Percentiles rank a stretch among this genome's conserved stretches.
Conservation (phyloP, 1,140 invertebrate genomes). For the Gonioctena quinquepunctata region DNA sequence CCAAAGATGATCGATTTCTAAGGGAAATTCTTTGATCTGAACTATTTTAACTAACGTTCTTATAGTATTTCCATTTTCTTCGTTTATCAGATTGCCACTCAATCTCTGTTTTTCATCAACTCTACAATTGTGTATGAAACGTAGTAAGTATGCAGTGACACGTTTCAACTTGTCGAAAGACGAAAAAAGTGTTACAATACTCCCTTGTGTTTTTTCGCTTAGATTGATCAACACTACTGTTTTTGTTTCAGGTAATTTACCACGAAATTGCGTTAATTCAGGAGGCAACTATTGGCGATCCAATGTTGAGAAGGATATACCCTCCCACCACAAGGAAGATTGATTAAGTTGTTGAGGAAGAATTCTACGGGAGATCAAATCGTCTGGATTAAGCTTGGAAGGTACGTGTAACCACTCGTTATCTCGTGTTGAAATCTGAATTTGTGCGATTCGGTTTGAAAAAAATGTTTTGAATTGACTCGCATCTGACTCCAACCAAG, state of each 20-base stretch:
- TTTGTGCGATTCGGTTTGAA: conserved; percentile 49
- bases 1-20: conserved; percentile 9
- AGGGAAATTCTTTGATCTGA: conserved; percentile 9
- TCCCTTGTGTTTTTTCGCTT: neutral
- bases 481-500: conserved; percentile 35
- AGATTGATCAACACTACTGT: conserved; percentile 32
- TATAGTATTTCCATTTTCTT: neutral
- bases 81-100: neutral
- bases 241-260: conserved; percentile 22
- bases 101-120: neutral
- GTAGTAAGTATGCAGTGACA: conserved; percentile 17
- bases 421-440: conserved; percentile 41
- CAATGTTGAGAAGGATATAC: conserved; percentile 32
- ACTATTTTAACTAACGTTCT: conserved; percentile 19
- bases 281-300: conserved; percentile 27
- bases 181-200: conserved; percentile 26
- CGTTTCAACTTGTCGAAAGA: conserved; percentile 20
- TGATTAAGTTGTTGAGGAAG: conserved; percentile 29
- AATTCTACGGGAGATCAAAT: conserved; percentile 55
- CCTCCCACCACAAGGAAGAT: conserved; percentile 49
- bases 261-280: neutral
- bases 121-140: neutral
- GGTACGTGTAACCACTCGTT: conserved; percentile 49
- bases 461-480: conserved; percentile 45
- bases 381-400: conserved; percentile 52